Evolutionary conservation across 2,113 vertebrate species (phyloP), one percentile per base, ranked within the genome.

Genomic region (Hymenochirus boettgeri): DNA sequence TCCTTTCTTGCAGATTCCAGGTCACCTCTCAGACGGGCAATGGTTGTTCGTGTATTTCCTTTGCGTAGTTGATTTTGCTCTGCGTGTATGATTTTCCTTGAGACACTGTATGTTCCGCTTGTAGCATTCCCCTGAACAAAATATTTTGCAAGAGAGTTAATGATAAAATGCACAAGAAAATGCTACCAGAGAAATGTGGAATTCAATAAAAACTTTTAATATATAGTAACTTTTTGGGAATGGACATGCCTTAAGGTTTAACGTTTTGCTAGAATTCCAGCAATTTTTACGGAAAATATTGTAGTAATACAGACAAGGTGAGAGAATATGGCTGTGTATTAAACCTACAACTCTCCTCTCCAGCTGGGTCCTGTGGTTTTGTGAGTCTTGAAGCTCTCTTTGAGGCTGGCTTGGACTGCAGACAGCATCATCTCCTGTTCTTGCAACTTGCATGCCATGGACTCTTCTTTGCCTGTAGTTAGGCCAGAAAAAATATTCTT

Each of bases 321-420:
- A 25, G 50, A 56, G 4, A 35, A n/a, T n/a, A n/a, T n/a, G n/a
- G n/a, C n/a, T n/a, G n/a, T n/a, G n/a, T n/a, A n/a, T n/a, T n/a
- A n/a, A 10, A 83, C 89, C 84, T 76, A 91, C 88, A 83, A 72
- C 13, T 82, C 72, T 65, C 56, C n/a, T 70, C 10, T 89, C 80
- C 57, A 90, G 79, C 19, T 66, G 59, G 10, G 64, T 69, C 67
- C 77, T 83, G 19, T 87, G 80, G 17, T 65, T 75, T 33, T 84
- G 77, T 15, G 76, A 61, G 4, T 26, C 61, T 65, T 85, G 80
- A 46, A 90, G 72, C 70, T 90, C 80, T 26, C 33, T 0, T 72
- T 71, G 63, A 85, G 47, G 56, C 54, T 82, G 59, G 76, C 65
- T 26, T 69, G 78, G 37, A 84, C 80, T 21, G 74, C 76, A 35